A percentile compares a stretch with the other conserved stretches of the same genome.
Conservation (phyloP, 2,797 vertebrate species). For the Acipenser ruthenus region DNA sequence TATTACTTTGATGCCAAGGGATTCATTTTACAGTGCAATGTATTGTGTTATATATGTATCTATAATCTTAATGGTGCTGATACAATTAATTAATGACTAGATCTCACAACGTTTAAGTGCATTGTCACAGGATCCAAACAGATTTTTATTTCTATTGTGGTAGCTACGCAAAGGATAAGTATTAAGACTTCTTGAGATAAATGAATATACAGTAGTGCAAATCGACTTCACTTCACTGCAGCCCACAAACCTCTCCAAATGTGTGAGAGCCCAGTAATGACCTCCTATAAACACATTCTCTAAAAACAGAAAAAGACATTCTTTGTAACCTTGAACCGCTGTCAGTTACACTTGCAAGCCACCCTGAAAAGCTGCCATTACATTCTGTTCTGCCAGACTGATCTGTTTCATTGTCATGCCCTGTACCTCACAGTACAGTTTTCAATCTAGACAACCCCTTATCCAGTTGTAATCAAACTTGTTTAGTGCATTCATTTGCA, state of each 20-base stretch:
- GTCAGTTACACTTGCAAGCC: too few species aligned
- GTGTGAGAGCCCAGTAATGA: too few species aligned
- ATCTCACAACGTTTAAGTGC: slow-evolving; percentile 9
- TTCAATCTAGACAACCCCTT: too few species aligned
- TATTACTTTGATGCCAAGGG: slow-evolving; percentile 39
- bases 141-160: slow-evolving; percentile 1
- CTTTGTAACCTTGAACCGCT: too few species aligned
- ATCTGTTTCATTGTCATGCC: too few species aligned
- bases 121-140: slow-evolving; percentile 1
- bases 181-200: slow-evolving; percentile 7
- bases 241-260: neutral
- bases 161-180: slow-evolving; percentile 6
- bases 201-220: neutral
- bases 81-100: slow-evolving; percentile 12
- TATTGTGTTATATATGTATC: slow-evolving; percentile 34
- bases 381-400: too few species aligned
- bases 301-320: too few species aligned
- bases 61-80: slow-evolving; percentile 41
- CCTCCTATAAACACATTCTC: too few species aligned
- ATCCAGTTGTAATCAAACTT: too few species aligned
- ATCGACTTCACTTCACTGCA: slow-evolving; percentile 8
- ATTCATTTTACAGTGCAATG: slow-evolving; percentile 41
- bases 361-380: too few species aligned
- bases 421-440: too few species aligned
- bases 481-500: too few species aligned